Evolutionary conservation across 1,140 invertebrate species (phyloP).

Genomic region (Ceratina australensis): DNA sequence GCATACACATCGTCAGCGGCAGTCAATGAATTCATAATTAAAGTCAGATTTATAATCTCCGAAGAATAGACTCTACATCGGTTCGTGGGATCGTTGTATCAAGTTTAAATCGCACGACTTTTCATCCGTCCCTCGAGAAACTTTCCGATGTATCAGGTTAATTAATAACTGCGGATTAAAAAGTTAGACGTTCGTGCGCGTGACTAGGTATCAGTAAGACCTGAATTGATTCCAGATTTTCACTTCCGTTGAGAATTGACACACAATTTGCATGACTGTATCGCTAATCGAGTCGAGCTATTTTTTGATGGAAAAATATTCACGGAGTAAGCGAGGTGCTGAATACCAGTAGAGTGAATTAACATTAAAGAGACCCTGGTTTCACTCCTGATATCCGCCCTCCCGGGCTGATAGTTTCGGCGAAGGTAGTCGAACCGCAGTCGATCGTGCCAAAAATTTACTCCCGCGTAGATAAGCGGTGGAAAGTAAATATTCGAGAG

Average conservation of each 20-base stretch:
- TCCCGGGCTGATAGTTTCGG: neutral
- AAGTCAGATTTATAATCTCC: conserved; percentile 32
- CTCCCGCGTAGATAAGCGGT: conserved; percentile 18
- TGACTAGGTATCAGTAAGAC: conserved; percentile 23
- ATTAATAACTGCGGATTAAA: neutral
- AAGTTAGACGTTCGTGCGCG: conserved; percentile 8
- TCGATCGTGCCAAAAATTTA: conserved; percentile 34
- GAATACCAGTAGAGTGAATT: too few species aligned
- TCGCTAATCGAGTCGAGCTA: conserved; percentile 56
- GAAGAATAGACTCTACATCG: conserved; percentile 9
- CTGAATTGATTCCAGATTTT: neutral
- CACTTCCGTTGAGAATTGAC: conserved; percentile 42
- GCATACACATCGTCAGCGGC: neutral
- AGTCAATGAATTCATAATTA: conserved; percentile 49
- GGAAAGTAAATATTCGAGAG: conserved; percentile 22
- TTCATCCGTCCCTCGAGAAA: neutral
- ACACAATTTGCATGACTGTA: conserved; percentile 41
- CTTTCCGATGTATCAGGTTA: too few species aligned
- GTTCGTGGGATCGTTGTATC: conserved; percentile 19
- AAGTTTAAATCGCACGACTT: neutral
- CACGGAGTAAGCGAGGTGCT: too few species aligned
- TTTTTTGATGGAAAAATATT: too few species aligned
- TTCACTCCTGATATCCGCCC: neutral
- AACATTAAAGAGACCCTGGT: too few species aligned
- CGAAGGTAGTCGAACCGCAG: too few species aligned